Base-by-base conservation (phyloP, 2,888 invertebrate genomes). In the Camponotus fellah region DNA sequence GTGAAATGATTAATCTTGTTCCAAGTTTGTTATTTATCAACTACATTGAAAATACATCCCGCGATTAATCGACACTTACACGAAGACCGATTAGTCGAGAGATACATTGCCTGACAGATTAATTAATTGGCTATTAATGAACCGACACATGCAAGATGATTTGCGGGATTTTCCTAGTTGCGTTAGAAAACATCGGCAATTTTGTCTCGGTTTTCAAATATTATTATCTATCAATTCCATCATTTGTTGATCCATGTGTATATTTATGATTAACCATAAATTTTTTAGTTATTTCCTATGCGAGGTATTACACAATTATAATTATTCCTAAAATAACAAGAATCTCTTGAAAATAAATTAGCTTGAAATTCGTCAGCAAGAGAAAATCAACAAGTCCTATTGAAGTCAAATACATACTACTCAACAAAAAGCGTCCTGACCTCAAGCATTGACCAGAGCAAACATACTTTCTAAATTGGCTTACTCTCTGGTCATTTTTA, bases 381-480 rank as follows among this genome's bases (percentile, higher is more conserved):
- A 26, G 2, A 26, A 26, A 26, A 26, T 43, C 10, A 10, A 43
- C 40, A 10, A 43, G 40, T 26, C 26, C 26, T 26, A 26, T 26
- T 26, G 26, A 26, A 26, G 26, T 26, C 26, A 26, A 26, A 26
- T 43, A 43, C 10, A 49, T 49, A 14, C n/a, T 8, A n/a, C 6
- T 53, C 6, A 53, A 53, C 8, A n/a, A 53, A n/a, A n/a, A 53
- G 49, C n/a, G 8, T 53, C n/a, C 6, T n/a, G 49, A 53, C 17
- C 49, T 2, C 49, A n/a, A 53, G 8, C n/a, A 53, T 4, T 53
- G n/a, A 49, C 49, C 49, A 6, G 17, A 53, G 8, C 49, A n/a
- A 53, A 53, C 49, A 2, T 88, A 86, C 82, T 85, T 86, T 82
- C 75, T 80, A 53, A 53, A 53, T 53, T 17, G 75, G 80, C 86